Percentiles rank a stretch among this genome's conserved stretches.
Evolutionary conservation across 1,140 invertebrate genomes (phyloP).

Genomic region (Ephestia elutella): DNA sequence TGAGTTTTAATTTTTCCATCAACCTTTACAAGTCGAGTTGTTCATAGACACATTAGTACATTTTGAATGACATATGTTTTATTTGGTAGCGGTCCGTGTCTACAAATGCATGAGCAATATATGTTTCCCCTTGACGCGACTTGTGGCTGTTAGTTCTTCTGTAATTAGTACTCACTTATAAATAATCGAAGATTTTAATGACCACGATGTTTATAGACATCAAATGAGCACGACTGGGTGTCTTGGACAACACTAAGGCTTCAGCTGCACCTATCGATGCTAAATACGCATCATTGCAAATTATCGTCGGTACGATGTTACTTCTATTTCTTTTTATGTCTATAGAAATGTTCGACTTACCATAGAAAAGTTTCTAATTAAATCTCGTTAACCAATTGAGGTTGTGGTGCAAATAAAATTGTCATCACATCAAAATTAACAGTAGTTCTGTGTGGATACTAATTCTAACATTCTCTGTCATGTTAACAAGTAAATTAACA

Average conservation of each 20-base stretch:
- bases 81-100: conserved; percentile 31
- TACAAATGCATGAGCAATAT: conserved; percentile 34
- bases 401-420: conserved; percentile 3
- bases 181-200: not conserved
- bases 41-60: not conserved
- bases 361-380: conserved; percentile 5
- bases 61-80: conserved; percentile 14
- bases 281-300: conserved; percentile 11
- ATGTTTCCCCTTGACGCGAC: conserved; percentile 28
- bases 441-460: conserved; percentile 27
- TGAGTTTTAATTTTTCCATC: conserved; percentile 3
- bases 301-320: conserved; percentile 14
- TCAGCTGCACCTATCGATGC: conserved; percentile 23
- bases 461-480: conserved; percentile 20
- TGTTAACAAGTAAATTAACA: conserved; percentile 20
- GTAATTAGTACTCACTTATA: conserved; percentile 20
- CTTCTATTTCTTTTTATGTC: conserved; percentile 11
- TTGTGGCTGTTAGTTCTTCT: conserved; percentile 34
- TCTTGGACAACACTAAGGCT: conserved; percentile 17
- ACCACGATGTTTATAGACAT: conserved; percentile 22
- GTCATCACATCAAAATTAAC: conserved; percentile 22
- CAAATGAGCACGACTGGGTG: conserved; percentile 17
- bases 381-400: not conserved
- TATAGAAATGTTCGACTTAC: not conserved
- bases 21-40: not conserved